phyloP scores from a whole-genome alignment of 2,888 invertebrate genomes.

The Teleogryllus oceanicus region DNA sequence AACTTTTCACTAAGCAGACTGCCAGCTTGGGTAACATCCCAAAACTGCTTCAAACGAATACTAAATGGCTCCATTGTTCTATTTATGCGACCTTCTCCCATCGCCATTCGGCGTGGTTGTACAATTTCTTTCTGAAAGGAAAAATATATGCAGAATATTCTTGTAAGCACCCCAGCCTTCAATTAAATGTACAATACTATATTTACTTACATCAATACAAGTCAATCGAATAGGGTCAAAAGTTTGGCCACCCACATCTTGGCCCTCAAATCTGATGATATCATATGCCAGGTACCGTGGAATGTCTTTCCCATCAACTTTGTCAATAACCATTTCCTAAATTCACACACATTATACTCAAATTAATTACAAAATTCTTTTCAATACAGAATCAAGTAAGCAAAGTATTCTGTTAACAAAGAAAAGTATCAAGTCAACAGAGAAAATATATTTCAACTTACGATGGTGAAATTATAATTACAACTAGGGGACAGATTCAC shows the following conservation, averaged over 20 bases:
- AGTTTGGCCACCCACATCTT: constrained; percentile 69
- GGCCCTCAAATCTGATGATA: constrained; percentile 76
- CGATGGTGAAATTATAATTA: too few relatives aligned
- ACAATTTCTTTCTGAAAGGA: constrained; percentile 41
- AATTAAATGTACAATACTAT: too few relatives aligned
- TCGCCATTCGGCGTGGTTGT: constrained; percentile 64
- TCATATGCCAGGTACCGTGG: constrained; percentile 95
- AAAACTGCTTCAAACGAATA: constrained; percentile 86
- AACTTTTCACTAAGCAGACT: constrained; percentile 80
- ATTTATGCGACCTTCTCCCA: constrained; percentile 69
- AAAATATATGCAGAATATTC: not conserved
- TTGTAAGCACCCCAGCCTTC: too few relatives aligned
- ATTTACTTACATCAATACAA: constrained; percentile 60
- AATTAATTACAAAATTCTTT: too few relatives aligned
- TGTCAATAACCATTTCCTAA: constrained; percentile 96
- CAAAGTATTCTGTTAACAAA: too few relatives aligned
- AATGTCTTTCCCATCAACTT: constrained; percentile 65
- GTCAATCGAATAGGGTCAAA: constrained; percentile 73
- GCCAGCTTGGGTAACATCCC: constrained; percentile 70
- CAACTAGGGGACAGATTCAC: too few relatives aligned
- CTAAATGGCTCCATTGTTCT: constrained; percentile 83
- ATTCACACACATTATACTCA: not conserved
- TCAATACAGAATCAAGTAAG: too few relatives aligned
- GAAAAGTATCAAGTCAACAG: too few relatives aligned
- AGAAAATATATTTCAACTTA: too few relatives aligned